These are phyloP conservation scores for Arctia plantaginis DNA, from an alignment of 2,888 invertebrate genomes.

Conservation along the genomic window DNA sequence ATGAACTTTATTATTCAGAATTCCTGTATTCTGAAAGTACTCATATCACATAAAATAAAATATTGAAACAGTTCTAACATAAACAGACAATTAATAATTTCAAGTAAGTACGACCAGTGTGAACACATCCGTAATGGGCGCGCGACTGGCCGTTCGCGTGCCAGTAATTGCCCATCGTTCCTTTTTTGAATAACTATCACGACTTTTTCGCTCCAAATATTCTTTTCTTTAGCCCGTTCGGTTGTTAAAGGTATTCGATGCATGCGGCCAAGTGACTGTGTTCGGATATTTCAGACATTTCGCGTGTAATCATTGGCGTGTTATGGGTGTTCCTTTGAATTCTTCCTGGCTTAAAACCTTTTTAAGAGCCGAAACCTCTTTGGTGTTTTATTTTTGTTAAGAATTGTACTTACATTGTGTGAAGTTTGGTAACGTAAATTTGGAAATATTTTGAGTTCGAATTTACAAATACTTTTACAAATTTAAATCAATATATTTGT, in stretches of 20 bases:
- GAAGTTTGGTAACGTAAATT: background rate
- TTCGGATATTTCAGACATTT: conserved; percentile 80
- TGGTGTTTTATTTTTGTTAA: conserved; percentile 27
- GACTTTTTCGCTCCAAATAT: conserved; percentile 85
- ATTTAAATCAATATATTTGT: no score
- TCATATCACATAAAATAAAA: background rate
- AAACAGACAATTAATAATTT: background rate
- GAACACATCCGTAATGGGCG: conserved; percentile 70
- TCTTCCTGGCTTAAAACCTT: conserved; percentile 46
- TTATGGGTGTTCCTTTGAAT: conserved; percentile 52
- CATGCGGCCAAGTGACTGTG: conserved; percentile 78
- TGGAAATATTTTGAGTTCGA: background rate
- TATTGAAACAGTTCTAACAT: background rate
- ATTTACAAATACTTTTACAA: no score
- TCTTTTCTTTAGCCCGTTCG: conserved; percentile 69
- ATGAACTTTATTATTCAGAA: background rate
- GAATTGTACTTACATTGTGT: conserved; percentile 20
- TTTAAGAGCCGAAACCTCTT: conserved; percentile 46
- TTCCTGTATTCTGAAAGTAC: background rate
- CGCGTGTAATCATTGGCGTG: conserved; percentile 51
- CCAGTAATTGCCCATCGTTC: conserved; percentile 84
- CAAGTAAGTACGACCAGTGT: conserved; percentile 58
- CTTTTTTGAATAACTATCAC: conserved; percentile 86
- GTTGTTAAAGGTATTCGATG: conserved; percentile 77
- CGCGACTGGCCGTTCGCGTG: conserved; percentile 85